Evolutionary conservation across 2,888 invertebrate species (phyloP).

Genomic region (Papilio demoleus): DNA sequence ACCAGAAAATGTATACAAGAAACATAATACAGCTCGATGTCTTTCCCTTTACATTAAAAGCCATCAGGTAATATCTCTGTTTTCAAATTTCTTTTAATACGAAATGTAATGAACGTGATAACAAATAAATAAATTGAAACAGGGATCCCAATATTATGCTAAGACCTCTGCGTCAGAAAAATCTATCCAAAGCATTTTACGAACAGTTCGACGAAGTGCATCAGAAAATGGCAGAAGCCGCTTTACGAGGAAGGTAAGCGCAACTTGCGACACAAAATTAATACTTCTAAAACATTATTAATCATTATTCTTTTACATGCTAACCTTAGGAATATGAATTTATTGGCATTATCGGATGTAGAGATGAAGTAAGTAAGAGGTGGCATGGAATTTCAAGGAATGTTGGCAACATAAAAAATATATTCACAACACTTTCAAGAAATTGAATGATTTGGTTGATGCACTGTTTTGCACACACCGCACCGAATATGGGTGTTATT

Average conservation of each 20-base stretch:
- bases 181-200: slow-evolving; percentile 83
- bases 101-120: slow-evolving; percentile 1
- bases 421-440: slow-evolving; percentile 10
- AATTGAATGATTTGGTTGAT: slow-evolving; percentile 9
- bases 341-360: slow-evolving; percentile 64
- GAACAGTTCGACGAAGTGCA: slow-evolving; percentile 82
- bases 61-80: slow-evolving; percentile 73
- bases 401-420: neutral
- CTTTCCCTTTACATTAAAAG: slow-evolving; percentile 84
- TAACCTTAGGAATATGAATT: slow-evolving; percentile 66
- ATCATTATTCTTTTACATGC: slow-evolving; percentile 55
- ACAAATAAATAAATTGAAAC: slow-evolving; percentile 10
- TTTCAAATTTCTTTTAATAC: neutral
- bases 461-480: slow-evolving; percentile 14
- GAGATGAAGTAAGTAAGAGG: slow-evolving; percentile 62
- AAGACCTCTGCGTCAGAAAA: slow-evolving; percentile 85
- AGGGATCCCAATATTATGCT: slow-evolving; percentile 76
- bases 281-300: slow-evolving; percentile 13
- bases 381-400: slow-evolving; percentile 4
- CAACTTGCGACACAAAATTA: neutral
- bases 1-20: slow-evolving; percentile 85
- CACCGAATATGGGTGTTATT: neutral
- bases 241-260: slow-evolving; percentile 80
- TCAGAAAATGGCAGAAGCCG: slow-evolving; percentile 83
- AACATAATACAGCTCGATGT: slow-evolving; percentile 87